Evolutionary conservation across 2,888 invertebrate genomes (phyloP).

Genomic region (Lordiphosa andalusiaca): DNA sequence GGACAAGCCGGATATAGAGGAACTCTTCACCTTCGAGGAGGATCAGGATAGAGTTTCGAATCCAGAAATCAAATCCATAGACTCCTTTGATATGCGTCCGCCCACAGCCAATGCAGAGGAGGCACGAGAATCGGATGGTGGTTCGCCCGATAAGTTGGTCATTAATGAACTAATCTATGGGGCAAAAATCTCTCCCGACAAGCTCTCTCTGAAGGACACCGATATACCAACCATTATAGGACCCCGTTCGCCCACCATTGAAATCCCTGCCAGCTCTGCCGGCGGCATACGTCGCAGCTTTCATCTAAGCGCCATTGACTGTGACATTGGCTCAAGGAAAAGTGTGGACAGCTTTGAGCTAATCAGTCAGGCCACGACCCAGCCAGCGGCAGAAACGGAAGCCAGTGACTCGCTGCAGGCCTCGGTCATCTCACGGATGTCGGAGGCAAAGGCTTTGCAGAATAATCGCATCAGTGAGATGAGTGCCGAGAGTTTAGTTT

Average conservation of each 20-base stretch:
- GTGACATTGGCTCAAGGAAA: conserved; percentile 84
- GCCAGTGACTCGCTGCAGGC: conserved; percentile 76
- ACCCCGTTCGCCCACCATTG: conserved; percentile 85
- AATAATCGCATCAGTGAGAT: conserved; percentile 89
- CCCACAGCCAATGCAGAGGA: conserved; percentile 82
- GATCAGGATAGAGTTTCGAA: conserved; percentile 68
- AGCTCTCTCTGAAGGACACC: conserved; percentile 68
- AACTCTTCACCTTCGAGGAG: conserved; percentile 87
- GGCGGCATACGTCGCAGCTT: conserved; percentile 77
- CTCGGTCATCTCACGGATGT: conserved; percentile 77
- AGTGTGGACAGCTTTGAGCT: conserved; percentile 81
- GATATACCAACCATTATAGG: conserved; percentile 66
- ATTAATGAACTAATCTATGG: conserved; percentile 81
- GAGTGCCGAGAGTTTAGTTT: conserved; percentile 92
- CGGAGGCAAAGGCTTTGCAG: conserved; percentile 77
- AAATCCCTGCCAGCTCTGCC: conserved; percentile 83
- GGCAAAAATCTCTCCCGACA: conserved; percentile 76
- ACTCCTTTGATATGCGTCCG: conserved; percentile 80
- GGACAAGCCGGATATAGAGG: conserved; percentile 80
- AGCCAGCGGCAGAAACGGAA: conserved; percentile 37
- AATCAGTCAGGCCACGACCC: conserved; percentile 59
- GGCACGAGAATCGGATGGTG: conserved; percentile 79
- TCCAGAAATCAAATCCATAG: conserved; percentile 79
- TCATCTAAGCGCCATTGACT: conserved; percentile 83
- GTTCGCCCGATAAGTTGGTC: conserved; percentile 80